phyloP scores from a whole-genome alignment of 1,140 invertebrate species.

The Anthonomus grandis region DNA sequence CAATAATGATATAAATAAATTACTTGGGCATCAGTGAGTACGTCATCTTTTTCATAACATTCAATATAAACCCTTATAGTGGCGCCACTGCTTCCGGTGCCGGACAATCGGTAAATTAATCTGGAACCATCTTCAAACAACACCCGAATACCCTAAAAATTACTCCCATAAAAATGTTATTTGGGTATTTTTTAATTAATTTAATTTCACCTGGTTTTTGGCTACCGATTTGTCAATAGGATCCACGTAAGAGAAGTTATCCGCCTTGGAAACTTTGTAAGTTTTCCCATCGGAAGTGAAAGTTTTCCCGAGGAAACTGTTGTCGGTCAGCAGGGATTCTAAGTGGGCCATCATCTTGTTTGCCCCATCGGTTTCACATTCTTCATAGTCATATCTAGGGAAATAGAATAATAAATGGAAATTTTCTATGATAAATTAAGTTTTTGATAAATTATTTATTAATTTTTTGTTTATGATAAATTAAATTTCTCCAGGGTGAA shows the following conservation, averaged over 20 bases:
- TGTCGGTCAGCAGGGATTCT: constrained; percentile 63
- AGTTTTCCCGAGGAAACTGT: constrained; percentile 63
- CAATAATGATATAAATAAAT: constrained; percentile 4
- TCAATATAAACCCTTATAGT: constrained; percentile 95
- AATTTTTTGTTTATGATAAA: too few relatives aligned
- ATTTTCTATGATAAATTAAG: background rate
- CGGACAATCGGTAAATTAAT: constrained; percentile 90
- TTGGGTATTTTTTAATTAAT: too few relatives aligned
- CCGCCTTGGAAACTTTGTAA: constrained; percentile 72
- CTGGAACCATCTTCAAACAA: constrained; percentile 92
- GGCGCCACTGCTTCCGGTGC: constrained; percentile 95
- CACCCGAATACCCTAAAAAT: constrained; percentile 81
- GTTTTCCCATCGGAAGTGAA: constrained; percentile 61
- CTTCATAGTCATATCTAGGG: constrained; percentile 93
- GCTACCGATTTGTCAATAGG: constrained; percentile 89
- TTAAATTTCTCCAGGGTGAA: too few relatives aligned
- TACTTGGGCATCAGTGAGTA: constrained; percentile 70
- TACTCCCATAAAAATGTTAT: constrained; percentile 12
- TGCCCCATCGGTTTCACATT: constrained; percentile 81
- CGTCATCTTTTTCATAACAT: constrained; percentile 76
- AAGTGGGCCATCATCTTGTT: constrained; percentile 83
- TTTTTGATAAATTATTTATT: background rate
- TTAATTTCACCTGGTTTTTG: constrained; percentile 73
- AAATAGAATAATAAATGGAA: constrained; percentile 2
- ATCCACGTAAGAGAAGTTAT: constrained; percentile 94